A percentile compares a stretch with the other conserved stretches of the same genome.
Conservation (phyloP, 1,140 invertebrate genomes). For the Ceratitis capitata region DNA sequence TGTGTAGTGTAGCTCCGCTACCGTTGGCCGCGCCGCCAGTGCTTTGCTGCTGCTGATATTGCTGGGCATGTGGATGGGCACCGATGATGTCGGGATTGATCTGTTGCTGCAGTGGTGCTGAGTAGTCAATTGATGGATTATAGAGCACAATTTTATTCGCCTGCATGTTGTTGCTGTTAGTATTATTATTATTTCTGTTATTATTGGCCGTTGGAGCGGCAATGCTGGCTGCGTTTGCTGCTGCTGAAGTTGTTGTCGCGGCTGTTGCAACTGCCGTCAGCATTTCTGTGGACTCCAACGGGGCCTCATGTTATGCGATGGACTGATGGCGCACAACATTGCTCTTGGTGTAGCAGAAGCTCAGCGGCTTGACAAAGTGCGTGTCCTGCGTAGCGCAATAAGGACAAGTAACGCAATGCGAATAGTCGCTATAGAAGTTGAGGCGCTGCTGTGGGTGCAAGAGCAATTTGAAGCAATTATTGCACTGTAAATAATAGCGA, state of each 20-base stretch:
- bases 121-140: conserved; percentile 61
- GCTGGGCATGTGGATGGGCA: conserved; percentile 61
- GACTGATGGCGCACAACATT: conserved; percentile 75
- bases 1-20: not conserved
- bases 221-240: conserved; percentile 24
- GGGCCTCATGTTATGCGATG: conserved; percentile 84
- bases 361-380: conserved; percentile 92
- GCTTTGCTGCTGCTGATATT: conserved; percentile 52
- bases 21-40: not conserved
- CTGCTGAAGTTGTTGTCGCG: conserved; percentile 32
- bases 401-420: conserved; percentile 88
- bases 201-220: conserved; percentile 39
- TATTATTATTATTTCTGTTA: conserved; percentile 43
- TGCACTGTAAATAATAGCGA: conserved; percentile 80
- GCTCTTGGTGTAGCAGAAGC: conserved; percentile 80
- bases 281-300: conserved; percentile 66
- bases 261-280: conserved; percentile 47
- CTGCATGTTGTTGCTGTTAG: conserved; percentile 44
- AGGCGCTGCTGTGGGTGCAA: conserved; percentile 87
- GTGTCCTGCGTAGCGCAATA: conserved; percentile 90
- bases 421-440: conserved; percentile 95
- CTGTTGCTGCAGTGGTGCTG: conserved; percentile 61
- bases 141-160: conserved; percentile 51
- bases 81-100: conserved; percentile 62
- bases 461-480: conserved; percentile 86